A percentile compares a stretch with the other conserved stretches of the same genome.
Conservation (phyloP, 2,113 vertebrate species). For the Platichthys flesus region DNA sequence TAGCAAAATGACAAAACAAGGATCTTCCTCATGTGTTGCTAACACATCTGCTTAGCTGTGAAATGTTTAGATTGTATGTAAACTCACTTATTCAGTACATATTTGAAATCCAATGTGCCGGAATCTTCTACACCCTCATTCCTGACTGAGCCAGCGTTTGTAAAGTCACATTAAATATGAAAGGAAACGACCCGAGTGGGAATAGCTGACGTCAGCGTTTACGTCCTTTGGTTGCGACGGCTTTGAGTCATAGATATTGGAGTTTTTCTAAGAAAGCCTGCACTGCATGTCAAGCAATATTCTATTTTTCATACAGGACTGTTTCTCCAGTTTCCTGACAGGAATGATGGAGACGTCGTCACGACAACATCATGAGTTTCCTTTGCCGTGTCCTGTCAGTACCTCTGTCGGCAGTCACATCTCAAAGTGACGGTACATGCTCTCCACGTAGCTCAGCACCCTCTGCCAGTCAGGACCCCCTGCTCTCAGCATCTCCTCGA, state of each 20-base stretch:
- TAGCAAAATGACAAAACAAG: not conserved
- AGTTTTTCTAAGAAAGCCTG: not conserved
- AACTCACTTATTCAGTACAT: not conserved
- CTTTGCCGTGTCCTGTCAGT: constrained; percentile 5
- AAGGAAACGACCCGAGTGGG: not conserved
- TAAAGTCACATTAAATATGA: constrained; percentile 3
- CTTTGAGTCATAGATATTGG: not conserved
- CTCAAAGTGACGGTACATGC: constrained; percentile 86
- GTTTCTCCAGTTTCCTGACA: not conserved
- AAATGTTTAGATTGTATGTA: not conserved
- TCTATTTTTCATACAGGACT: not conserved
- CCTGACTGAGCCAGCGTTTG: not conserved
- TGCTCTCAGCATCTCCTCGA: constrained; percentile 82
- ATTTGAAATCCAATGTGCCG: not conserved
- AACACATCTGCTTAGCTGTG: not conserved
- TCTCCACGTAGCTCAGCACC: constrained; percentile 85
- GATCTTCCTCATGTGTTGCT: not conserved
- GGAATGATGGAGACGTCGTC: not conserved
- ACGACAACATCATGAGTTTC: not conserved
- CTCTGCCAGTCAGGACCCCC: constrained; percentile 87
- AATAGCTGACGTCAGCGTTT: not conserved
- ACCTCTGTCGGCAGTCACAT: constrained; percentile 68
- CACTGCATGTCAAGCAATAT: not conserved
- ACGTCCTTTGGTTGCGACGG: not conserved
- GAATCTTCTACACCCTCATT: not conserved